Conservation (phyloP, 2,797 vertebrate genomes). For the Micropoecilia bifurca region DNA sequence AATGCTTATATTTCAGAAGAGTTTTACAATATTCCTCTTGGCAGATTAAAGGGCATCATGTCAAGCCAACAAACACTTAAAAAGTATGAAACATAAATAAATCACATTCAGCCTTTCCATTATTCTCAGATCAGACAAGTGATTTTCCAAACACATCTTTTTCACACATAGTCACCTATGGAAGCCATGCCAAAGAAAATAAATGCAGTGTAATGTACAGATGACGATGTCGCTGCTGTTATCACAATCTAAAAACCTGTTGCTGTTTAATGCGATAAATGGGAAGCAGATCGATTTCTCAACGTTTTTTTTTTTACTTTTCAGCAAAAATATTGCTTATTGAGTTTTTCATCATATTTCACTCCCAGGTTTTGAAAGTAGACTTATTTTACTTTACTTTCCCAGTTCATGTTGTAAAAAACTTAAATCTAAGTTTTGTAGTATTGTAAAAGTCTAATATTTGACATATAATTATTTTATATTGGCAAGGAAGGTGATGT, state of each 20-base stretch:
- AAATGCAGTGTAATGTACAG: background rate
- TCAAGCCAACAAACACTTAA: background rate
- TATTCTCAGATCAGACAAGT: background rate
- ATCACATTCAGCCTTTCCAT: background rate
- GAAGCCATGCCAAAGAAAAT: background rate
- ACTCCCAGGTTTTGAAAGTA: too few relatives aligned
- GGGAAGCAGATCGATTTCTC: background rate
- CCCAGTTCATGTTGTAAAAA: too few relatives aligned
- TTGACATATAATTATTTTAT: background rate
- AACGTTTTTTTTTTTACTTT: too few relatives aligned
- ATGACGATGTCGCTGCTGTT: background rate
- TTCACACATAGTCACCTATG: background rate
- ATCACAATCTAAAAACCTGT: background rate
- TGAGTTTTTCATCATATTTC: too few relatives aligned
- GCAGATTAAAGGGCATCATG: background rate
- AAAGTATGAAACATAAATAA: background rate
- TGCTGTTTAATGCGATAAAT: background rate
- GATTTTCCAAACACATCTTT: background rate
- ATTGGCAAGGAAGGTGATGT: background rate
- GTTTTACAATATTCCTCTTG: background rate
- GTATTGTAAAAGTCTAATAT: background rate
- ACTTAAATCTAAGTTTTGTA: background rate
- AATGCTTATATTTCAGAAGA: background rate
- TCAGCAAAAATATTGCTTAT: too few relatives aligned
- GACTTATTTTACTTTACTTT: too few relatives aligned